Percentiles rank a stretch among this genome's conserved stretches.
Conservation (phyloP, 2,888 invertebrate genomes). For the Idaea dimidiata region DNA sequence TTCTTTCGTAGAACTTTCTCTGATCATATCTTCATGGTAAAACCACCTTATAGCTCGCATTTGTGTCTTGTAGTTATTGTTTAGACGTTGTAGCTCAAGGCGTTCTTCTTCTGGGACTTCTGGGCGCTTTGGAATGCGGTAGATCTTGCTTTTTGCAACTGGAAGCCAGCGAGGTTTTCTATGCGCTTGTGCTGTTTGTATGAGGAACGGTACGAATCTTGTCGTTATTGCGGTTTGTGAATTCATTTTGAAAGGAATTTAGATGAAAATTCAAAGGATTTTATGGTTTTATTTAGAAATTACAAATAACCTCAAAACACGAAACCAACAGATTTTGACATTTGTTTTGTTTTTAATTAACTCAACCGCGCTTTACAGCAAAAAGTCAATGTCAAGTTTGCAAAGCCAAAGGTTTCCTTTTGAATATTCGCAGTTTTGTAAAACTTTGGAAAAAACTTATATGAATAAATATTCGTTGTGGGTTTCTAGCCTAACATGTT, state of each 20-base stretch:
- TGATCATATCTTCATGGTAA: conserved; percentile 76
- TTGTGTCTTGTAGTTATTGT: conserved; percentile 85
- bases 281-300: neutral
- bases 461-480: too few species aligned
- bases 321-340: neutral
- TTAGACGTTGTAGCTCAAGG: conserved; percentile 83
- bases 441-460: too few species aligned
- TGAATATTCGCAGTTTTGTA: too few species aligned
- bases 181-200: conserved; percentile 63
- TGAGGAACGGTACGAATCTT: conserved; percentile 52
- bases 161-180: conserved; percentile 91
- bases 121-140: conserved; percentile 83
- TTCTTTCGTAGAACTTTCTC: conserved; percentile 70
- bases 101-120: conserved; percentile 82
- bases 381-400: too few species aligned
- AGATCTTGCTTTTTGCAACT: conserved; percentile 89
- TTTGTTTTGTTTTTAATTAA: neutral
- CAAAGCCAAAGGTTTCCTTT: too few species aligned
- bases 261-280: neutral
- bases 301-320: too few species aligned
- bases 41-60: conserved; percentile 79
- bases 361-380: too few species aligned
- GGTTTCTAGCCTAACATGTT: too few species aligned
- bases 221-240: conserved; percentile 50
- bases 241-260: conserved; percentile 33